Evolutionary conservation across 1,140 invertebrate species (phyloP).

Genomic region (Lordiphosa collinella): DNA sequence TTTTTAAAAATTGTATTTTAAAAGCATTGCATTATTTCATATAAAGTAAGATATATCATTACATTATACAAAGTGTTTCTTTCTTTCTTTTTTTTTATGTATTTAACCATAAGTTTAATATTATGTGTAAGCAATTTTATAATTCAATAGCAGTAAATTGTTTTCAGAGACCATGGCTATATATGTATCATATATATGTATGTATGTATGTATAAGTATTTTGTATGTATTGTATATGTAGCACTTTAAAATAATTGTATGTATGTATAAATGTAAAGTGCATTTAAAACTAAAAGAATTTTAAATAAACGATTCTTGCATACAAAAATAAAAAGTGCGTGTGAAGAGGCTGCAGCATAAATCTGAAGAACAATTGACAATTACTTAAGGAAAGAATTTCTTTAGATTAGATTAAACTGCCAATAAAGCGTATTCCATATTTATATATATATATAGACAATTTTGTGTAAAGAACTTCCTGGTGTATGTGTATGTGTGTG

Average conservation of each 20-base stretch:
- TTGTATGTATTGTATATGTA: constrained; percentile 42
- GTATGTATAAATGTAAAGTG: constrained; percentile 47
- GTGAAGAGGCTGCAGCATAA: constrained; percentile 54
- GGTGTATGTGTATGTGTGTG: constrained; percentile 18
- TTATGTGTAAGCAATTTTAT: constrained; percentile 75
- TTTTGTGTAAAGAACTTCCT: constrained; percentile 12
- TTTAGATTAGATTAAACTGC: constrained; percentile 26
- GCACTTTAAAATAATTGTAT: constrained; percentile 31
- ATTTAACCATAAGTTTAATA: constrained; percentile 71
- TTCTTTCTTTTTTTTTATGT: constrained; percentile 39
- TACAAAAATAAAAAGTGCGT: constrained; percentile 14
- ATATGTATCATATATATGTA: constrained; percentile 69
- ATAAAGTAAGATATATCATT: constrained; percentile 73
- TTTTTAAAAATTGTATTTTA: constrained; percentile 77
- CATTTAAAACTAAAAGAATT: constrained; percentile 52
- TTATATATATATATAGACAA: constrained; percentile 15
- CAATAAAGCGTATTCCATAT: constrained; percentile 20
- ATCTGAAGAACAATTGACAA: constrained; percentile 47
- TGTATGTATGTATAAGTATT: constrained; percentile 43
- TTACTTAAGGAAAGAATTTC: constrained; percentile 60
- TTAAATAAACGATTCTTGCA: constrained; percentile 18
- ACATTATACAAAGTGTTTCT: constrained; percentile 68
- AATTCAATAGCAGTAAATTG: constrained; percentile 76
- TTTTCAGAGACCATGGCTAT: constrained; percentile 74
- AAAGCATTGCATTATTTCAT: constrained; percentile 74